phyloP scores from a whole-genome alignment of 2,888 invertebrate genomes.

The Thysanoteuthis rhombus region DNA sequence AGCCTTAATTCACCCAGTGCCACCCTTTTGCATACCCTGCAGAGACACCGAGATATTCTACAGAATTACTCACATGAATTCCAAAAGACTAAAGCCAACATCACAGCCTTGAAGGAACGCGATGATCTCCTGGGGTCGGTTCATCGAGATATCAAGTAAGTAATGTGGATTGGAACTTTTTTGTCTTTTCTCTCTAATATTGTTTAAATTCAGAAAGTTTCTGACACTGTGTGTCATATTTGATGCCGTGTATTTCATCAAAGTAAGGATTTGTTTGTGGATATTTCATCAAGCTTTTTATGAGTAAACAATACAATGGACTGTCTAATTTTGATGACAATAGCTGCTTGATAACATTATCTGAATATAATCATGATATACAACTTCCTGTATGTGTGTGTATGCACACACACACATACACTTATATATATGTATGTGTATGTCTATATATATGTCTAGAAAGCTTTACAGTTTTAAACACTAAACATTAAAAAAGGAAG shows the following conservation, averaged over 20 bases:
- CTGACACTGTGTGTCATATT: too few species aligned
- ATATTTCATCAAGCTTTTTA: too few species aligned
- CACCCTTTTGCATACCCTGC: constrained; percentile 90
- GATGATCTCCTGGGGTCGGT: constrained; percentile 82
- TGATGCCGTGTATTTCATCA: too few species aligned
- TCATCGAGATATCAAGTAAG: constrained; percentile 72
- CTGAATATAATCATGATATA: too few species aligned
- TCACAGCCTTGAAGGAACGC: constrained; percentile 76
- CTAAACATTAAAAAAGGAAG: too few species aligned
- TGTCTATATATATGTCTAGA: background rate
- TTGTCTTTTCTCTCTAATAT: background rate
- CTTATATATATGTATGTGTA: background rate
- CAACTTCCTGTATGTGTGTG: too few species aligned
- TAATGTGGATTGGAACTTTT: background rate
- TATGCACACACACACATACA: background rate
- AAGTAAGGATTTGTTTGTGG: too few species aligned
- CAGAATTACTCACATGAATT: constrained; percentile 93
- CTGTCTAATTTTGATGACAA: too few species aligned
- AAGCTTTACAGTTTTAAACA: too few species aligned
- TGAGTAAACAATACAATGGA: too few species aligned
- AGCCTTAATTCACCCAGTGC: constrained; percentile 71
- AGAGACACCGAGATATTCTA: constrained; percentile 93
- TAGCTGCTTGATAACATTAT: too few species aligned
- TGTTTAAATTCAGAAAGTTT: background rate
- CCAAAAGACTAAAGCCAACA: constrained; percentile 82